Evolutionary conservation across 2,113 vertebrate genomes (phyloP), one percentile per base, ranked within the genome.

Genomic region (Fregata magnificens): DNA sequence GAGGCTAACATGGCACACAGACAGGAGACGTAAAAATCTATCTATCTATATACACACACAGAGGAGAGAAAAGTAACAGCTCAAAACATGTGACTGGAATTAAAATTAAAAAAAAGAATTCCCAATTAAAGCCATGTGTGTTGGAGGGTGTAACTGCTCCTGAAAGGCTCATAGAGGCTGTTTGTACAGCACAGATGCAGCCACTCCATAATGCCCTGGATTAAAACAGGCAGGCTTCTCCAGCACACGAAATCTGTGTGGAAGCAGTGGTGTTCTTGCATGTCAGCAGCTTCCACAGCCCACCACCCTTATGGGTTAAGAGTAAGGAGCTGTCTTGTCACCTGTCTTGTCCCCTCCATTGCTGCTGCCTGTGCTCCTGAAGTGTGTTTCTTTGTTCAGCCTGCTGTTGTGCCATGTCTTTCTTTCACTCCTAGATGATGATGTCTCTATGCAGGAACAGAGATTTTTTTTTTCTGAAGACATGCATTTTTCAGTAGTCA

Each of bases 31-130:
- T 70, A 73, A 78, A 83, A 74, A 86, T 32, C 20, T 36, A 78
- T 52, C 91, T 93, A 47, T 72, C 78, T 92, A 74, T 85, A 82
- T 61, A 62, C 66, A 59, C 34, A 34, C 77, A 74, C 38, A 44
- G 66, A 91, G 61, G 80, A 88, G 90, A 78, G 89, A 87, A 95
- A 97, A 96, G 95, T 95, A 97, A 45, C 95, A 89, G 96, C 93
- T 96, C 77, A 6, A 36, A 70, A 70, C 56, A 8, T 89, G 84
- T 93, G 96, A 95, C 90, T 92, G 86, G 56, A 70, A 79, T 93
- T 61, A 72, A 93, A 90, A 82, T 86, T 6, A 31, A 29, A 2
- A 24, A 69, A 47, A 36, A 61, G 9, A 44, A 16, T 61, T 91
- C 82, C 95, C 63, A 90, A 38, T 94, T 89, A 95, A 91, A 97